Base-by-base conservation (phyloP, 2,797 vertebrate genomes). In the Mormyrus hasselquistii region DNA sequence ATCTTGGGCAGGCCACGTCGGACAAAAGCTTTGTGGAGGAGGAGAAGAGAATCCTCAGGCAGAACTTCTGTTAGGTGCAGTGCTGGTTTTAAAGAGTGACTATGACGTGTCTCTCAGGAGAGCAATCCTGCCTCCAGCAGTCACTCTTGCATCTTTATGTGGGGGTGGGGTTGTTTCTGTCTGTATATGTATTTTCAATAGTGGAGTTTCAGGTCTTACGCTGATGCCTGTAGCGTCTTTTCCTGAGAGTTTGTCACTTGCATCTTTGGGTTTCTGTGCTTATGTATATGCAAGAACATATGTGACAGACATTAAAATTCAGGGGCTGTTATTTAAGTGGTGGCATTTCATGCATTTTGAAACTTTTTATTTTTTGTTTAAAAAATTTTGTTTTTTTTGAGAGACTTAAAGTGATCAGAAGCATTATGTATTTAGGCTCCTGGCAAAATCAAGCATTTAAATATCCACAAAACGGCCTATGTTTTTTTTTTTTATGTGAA, bases 1-100 rank as follows among this genome's bases (percentile, higher is more conserved):
- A 96, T 29, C 19, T 95, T 89, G 96, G 96, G 47, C 96, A 97
- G 87, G 96, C 96, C 86, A 97, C 96, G 0, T 95, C 96, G 3
- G 96, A 97, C 90, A 96, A 97, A 93, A 97, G 93, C 89, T 96
- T 97, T 84, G 96, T 97, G 0, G 96, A 97, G 88, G 96, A 97
- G 89, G 96, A 97, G 93, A 97, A 97, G 92, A 92, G 96, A 87
- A 96, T 97, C 93, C 95, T 97, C 55, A 92, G 96, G 88, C 95
- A 96, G 91, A 94, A 94, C 2, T 0, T 53, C 0, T 94, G 95
- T 12, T 95, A 91, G 94, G 88, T 79, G 82, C 89, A 87, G n/a
- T n/a, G n/a, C 50, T 4, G 49, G 57, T 22, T 50, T 84, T 84
- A 50, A 22, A 50, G 19, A 3, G 88, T 65, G 76, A 88, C 90